Evolutionary conservation across 2,113 vertebrate species (phyloP), one percentile per base, ranked within the genome.

Genomic region (Stomatorhinus ivindoensis): DNA sequence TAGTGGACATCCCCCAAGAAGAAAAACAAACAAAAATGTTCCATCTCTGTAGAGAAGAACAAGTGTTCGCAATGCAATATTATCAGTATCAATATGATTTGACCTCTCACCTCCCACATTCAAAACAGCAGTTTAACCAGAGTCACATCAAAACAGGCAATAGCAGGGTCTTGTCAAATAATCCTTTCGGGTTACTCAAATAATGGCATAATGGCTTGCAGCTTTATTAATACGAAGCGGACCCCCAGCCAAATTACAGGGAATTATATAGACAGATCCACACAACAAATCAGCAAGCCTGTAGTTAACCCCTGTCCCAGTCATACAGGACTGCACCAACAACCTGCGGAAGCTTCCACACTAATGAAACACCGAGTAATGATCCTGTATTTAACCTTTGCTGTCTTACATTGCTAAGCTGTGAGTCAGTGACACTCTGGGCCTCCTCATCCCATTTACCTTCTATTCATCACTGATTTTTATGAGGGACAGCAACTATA

Each of bases 21-120:
- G 24, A 46, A 46, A 31, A 31, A 69, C n/a, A 31, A 31, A 13
- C 61, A 69, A 31, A 11, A 69, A 13, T 31, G 61, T 69, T 69
- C 27, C n/a, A 31, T 69, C 61, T 69, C 61, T 31, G n/a, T 31
- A 69, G 61, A 31, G 61, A 39, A 80, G 19, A 80, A 35, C 73
- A 80, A 15, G 35, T 35, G 73, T 80, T 80, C 13, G 42, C 8
- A 42, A 80, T 42, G 35, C 73, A 3, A 24, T 10, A 84, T n/a
- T 84, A 84, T 24, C 39, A 46, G 39, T 84, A 44, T 84, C 19
- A 47, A 46, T 84, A 42, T 21, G 10, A 44, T 47, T 48, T 47
- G 82, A 84, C 82, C 82, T 84, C 44, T 84, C 19, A 84, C 73
- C 82, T 84, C 82, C 44, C 42, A 84, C 82, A 44, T 47, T 84